Evolutionary conservation across 2,113 vertebrate genomes (phyloP).

Genomic region (Tupaia chinensis): DNA sequence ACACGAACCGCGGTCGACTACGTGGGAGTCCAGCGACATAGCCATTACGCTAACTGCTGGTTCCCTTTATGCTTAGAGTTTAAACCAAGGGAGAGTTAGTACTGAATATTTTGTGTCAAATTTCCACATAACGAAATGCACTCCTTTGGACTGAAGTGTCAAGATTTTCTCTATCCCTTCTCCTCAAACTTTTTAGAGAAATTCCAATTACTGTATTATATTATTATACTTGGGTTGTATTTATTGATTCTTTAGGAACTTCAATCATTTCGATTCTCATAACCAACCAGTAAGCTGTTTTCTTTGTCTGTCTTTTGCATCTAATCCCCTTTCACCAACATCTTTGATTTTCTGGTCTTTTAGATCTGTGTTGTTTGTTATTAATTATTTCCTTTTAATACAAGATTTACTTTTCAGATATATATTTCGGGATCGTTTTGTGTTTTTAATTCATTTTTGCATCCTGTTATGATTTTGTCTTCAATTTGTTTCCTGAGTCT

Average conservation of each 20-base stretch:
- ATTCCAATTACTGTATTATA: not conserved
- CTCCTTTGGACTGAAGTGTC: not conserved
- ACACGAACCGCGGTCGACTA: too few relatives aligned
- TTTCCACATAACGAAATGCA: not conserved
- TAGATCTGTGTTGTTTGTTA: not conserved
- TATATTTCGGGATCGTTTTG: not conserved
- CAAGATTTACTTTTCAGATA: not conserved
- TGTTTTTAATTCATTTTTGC: not conserved
- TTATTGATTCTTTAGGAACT: not conserved
- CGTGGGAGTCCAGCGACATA: too few relatives aligned
- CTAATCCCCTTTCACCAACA: not conserved
- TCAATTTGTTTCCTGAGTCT: not conserved
- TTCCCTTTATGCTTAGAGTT: not conserved
- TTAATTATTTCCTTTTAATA: not conserved
- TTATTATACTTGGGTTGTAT: not conserved
- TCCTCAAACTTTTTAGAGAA: not conserved
- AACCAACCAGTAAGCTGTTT: not conserved
- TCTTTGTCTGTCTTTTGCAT: not conserved
- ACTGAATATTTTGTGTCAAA: not conserved
- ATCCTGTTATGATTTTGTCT: not conserved
- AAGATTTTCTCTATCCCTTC: not conserved
- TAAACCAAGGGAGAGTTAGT: not conserved
- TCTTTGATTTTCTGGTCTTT: not conserved
- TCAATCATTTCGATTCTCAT: not conserved
- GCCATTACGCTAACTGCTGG: too few relatives aligned